Base-by-base conservation (phyloP, 2,113 vertebrate genomes). In the Phrynosoma platyrhinos region DNA sequence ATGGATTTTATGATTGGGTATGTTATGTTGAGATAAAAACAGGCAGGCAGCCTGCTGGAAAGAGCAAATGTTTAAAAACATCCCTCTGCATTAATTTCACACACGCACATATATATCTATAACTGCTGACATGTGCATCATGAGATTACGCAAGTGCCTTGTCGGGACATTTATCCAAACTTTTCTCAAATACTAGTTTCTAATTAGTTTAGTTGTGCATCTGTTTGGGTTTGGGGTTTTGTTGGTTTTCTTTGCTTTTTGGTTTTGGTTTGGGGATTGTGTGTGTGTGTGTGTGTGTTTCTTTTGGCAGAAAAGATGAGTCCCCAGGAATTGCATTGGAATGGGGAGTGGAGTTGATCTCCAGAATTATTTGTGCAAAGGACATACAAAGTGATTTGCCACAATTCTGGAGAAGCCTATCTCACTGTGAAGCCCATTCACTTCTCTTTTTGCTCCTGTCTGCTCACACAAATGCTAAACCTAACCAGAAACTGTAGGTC, bases 21-120 rank as follows among this genome's bases (percentile, higher is more conserved):
- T 92, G 93, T 89, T 87, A 85, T 93, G 90, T 76, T 88, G 91
- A 96, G 95, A 96, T 95, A 96, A 97, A 95, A 95, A 94, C 69
- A 91, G 93, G 79, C 55, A 36, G 27, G 82, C 93, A 91, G 89
- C 84, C 74, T 23, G 77, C 53, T 78, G 79, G 92, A 94, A 93
- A 93, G 52, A 53, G 69, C 47, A 53, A 27, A 58, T 30, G 23
- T 9, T 9, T 30, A 27, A 30, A 30, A 30, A 6, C 5, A 5
- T 47, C 52, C 69, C 53, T 85, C 92, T 3, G 47, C 69, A 80
- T 97, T 97, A 92, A 96, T 96, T 96, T 95, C 95, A 96, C 95
- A 95, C 93, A 86, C 87, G 4, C 5, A 47, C 5, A 47, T 47
- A 47, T 47, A 47, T 47, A 47, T 47, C 47, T 47, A 47, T 47